Conservation (phyloP, 2,797 vertebrate genomes). For the Ctenochaetus hawaiiensis region DNA sequence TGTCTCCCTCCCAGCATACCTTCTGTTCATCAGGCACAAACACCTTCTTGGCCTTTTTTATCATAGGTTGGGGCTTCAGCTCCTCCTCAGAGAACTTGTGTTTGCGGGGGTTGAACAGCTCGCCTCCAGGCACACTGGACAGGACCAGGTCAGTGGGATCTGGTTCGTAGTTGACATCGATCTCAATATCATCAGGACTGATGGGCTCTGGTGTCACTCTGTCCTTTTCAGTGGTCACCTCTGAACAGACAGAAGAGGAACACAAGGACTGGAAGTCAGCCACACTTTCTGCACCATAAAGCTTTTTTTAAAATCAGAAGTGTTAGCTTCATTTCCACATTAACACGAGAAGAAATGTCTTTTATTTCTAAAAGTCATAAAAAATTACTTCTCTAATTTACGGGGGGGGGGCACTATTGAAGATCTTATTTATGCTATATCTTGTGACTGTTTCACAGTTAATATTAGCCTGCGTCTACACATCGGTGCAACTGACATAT, state of each 20-base stretch:
- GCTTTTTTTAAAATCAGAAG: too few relatives aligned
- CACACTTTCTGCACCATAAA: background rate
- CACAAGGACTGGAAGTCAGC: background rate
- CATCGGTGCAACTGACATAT: background rate
- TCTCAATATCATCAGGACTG: slow-evolving; percentile 90
- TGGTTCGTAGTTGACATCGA: slow-evolving; percentile 93
- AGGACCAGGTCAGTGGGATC: slow-evolving; percentile 96
- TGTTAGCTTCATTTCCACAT: too few relatives aligned
- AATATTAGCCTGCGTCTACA: background rate
- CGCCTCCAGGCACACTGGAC: slow-evolving; percentile 95
- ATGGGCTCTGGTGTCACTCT: slow-evolving; percentile 86
- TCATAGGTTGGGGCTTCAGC: slow-evolving; percentile 98
- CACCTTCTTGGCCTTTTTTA: slow-evolving; percentile 98
- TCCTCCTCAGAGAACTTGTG: slow-evolving; percentile 96
- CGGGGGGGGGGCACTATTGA: too few relatives aligned
- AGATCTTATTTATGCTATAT: too few relatives aligned
- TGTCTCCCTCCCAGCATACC: slow-evolving; percentile 78
- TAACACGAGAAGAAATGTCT: background rate
- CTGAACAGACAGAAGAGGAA: slow-evolving; percentile 71
- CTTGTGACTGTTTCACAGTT: too few relatives aligned
- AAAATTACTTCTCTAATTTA: background rate
- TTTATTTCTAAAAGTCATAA: background rate
- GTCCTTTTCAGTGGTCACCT: slow-evolving; percentile 84
- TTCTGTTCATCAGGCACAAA: slow-evolving; percentile 95
- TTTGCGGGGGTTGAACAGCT: slow-evolving; percentile 96